Percentiles rank a stretch among this genome's conserved stretches.
These are phyloP conservation scores for Lasiommata megera DNA, from an alignment of 2,888 invertebrate species.

Conservation along the genomic window DNA sequence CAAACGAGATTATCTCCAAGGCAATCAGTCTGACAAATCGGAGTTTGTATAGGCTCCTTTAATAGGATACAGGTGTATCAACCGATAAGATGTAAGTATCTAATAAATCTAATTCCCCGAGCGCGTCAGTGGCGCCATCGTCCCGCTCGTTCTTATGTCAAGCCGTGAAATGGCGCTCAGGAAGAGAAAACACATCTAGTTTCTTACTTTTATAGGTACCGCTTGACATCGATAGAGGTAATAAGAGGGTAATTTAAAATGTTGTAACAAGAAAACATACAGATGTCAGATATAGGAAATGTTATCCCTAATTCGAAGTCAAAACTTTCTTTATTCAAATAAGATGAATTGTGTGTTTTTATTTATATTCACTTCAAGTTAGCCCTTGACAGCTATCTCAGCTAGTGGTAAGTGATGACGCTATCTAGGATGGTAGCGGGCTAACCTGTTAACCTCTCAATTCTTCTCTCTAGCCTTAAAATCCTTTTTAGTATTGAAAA, in stretches of 20 bases:
- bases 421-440: too few species aligned
- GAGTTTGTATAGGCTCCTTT: constrained; percentile 19
- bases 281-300: neutral
- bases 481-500: too few species aligned
- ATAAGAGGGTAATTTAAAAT: constrained; percentile 15
- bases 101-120: constrained; percentile 67
- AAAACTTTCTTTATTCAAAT: too few species aligned
- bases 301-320: too few species aligned
- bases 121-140: constrained; percentile 71
- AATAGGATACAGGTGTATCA: constrained; percentile 50
- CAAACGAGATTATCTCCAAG: constrained; percentile 11
- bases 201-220: constrained; percentile 29
- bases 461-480: too few species aligned
- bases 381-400: too few species aligned
- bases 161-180: constrained; percentile 30
- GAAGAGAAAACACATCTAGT: constrained; percentile 32
- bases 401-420: too few species aligned
- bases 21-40: constrained; percentile 15
- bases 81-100: constrained; percentile 58
- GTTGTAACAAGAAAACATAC: neutral
- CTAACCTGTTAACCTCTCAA: too few species aligned
- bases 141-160: constrained; percentile 46
- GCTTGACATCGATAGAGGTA: constrained; percentile 24
- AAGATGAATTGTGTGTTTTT: too few species aligned
- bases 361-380: too few species aligned